Evolutionary conservation across 1,140 invertebrate genomes (phyloP).

Genomic region (Phenacoccus solenopsis): DNA sequence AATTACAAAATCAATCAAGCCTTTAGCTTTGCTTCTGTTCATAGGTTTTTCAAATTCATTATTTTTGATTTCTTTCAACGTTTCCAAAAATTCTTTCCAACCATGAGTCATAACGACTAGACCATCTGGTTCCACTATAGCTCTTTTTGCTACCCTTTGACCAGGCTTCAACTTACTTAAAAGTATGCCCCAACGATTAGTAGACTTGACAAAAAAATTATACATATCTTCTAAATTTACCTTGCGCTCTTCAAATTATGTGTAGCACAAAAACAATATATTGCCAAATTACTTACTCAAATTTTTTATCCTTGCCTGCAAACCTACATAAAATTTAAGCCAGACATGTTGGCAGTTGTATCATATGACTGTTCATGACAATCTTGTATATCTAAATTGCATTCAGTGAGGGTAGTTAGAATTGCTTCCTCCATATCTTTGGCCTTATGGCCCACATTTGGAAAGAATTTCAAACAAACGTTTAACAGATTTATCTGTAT

Average conservation of each 20-base stretch:
- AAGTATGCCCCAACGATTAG: not conserved
- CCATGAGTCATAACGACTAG: not conserved
- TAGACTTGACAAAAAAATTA: constrained; percentile 18
- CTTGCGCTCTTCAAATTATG: constrained; percentile 16
- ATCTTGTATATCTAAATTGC: constrained; percentile 19
- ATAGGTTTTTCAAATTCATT: constrained; percentile 13
- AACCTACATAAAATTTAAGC: constrained; percentile 26
- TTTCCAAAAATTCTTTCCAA: constrained; percentile 11
- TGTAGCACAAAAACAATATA: constrained; percentile 11
- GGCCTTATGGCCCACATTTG: not conserved
- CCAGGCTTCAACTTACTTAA: not conserved
- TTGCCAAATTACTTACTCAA: constrained; percentile 9
- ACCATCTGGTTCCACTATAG: not conserved
- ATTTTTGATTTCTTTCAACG: constrained; percentile 18
- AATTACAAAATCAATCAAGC: constrained; percentile 18
- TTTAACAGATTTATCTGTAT: not conserved
- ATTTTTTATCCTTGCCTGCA: constrained; percentile 30
- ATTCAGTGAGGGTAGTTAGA: not conserved
- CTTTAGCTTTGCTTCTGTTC: constrained; percentile 5
- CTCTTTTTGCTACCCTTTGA: not conserved
- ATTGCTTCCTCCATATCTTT: not conserved
- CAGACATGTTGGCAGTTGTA: constrained; percentile 23
- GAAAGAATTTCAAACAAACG: constrained; percentile 17
- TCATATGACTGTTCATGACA: constrained; percentile 29
- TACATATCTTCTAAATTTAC: constrained; percentile 11